These are phyloP conservation scores for Cylas formicarius DNA, from an alignment of 1,140 invertebrate genomes.

Conservation along the genomic window DNA sequence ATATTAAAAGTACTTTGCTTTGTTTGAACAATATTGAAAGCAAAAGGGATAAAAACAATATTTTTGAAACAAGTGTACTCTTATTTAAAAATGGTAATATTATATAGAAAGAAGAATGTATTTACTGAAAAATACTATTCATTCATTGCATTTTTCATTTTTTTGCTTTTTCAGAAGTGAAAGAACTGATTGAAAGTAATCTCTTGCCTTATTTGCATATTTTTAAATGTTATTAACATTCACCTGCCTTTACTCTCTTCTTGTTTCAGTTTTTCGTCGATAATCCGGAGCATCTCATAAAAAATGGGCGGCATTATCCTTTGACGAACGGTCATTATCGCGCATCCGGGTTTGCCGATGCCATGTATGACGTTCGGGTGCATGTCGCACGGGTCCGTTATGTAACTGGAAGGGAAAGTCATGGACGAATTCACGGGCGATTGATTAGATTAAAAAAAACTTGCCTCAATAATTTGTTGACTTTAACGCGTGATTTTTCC, in stretches of 20 bases:
- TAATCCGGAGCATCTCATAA: conserved; percentile 46
- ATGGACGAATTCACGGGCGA: neutral
- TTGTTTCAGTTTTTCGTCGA: conserved; percentile 50
- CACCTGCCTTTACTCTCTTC: conserved; percentile 47
- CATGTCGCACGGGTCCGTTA: conserved; percentile 56
- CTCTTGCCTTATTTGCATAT: neutral
- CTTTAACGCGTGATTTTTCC: conserved; percentile 59
- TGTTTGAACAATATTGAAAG: too few species aligned
- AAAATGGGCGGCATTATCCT: conserved; percentile 53
- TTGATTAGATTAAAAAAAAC: conserved; percentile 6
- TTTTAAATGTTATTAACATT: conserved; percentile 13
- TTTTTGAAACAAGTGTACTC: too few species aligned
- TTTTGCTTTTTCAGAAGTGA: too few species aligned
- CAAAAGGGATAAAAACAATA: too few species aligned
- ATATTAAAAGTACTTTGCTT: too few species aligned
- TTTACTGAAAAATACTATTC: too few species aligned
- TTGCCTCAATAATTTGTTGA: conserved; percentile 59
- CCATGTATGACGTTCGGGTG: conserved; percentile 15
- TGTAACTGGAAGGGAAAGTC: conserved; percentile 40
- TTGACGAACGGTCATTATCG: conserved; percentile 49
- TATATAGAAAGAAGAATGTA: too few species aligned
- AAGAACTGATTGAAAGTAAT: neutral
- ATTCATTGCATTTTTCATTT: too few species aligned
- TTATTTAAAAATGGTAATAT: too few species aligned
- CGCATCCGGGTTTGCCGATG: conserved; percentile 51